Evolutionary conservation across 2,888 invertebrate species (phyloP).

Genomic region (Dolomedes plantarius): DNA sequence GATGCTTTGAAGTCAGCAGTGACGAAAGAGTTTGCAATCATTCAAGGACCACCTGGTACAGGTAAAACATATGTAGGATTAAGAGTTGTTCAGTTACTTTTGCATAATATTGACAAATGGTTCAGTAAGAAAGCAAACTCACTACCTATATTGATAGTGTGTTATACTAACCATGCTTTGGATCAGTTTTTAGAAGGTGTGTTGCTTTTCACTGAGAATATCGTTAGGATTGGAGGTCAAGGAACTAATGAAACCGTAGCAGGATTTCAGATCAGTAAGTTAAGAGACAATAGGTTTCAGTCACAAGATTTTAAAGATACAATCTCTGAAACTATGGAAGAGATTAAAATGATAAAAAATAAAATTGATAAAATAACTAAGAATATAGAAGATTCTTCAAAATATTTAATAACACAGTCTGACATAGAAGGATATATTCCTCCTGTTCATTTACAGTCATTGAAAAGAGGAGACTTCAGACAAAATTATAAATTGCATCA

Average conservation of each 20-base stretch:
- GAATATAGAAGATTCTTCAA: too few species aligned
- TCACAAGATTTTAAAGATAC: too few species aligned
- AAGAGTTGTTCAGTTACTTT: constrained; percentile 83
- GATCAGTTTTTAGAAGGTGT: constrained; percentile 89
- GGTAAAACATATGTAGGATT: constrained; percentile 89
- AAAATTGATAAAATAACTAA: too few species aligned
- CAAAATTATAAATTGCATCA: too few species aligned
- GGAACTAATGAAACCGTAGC: constrained; percentile 81
- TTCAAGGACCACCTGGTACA: constrained; percentile 87
- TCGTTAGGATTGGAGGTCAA: constrained; percentile 84
- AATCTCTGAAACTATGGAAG: too few species aligned
- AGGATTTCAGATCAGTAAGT: constrained; percentile 39
- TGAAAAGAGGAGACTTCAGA: too few species aligned
- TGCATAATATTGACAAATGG: constrained; percentile 80
- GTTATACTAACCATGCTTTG: constrained; percentile 90
- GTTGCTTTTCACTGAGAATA: constrained; percentile 80
- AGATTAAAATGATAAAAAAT: too few species aligned
- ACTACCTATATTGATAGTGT: constrained; percentile 84
- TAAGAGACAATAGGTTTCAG: too few species aligned
- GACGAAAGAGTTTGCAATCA: constrained; percentile 82
- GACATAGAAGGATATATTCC: too few species aligned
- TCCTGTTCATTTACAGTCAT: too few species aligned
- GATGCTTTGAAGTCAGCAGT: constrained; percentile 83
- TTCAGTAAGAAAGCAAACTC: constrained; percentile 71
- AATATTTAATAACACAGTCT: too few species aligned